Base-by-base conservation (phyloP, 1,140 invertebrate species). In the Glossosoma conforme region DNA sequence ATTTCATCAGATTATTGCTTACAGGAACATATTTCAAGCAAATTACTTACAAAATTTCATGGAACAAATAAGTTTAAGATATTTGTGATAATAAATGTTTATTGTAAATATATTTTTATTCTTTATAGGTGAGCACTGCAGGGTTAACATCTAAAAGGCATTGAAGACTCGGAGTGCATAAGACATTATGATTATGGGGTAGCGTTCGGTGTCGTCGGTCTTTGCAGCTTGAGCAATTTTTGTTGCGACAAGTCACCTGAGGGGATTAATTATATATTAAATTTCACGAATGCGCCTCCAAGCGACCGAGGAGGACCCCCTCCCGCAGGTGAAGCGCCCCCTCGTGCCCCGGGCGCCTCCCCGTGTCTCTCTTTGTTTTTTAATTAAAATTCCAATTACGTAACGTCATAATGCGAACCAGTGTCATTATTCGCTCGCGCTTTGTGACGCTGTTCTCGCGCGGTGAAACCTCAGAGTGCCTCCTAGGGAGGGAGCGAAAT, bases 311-410 rank as follows among this genome's bases (percentile, higher is more conserved):
- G 47, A n/a, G 14, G 45, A 15, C 18, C 21, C 30, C 18, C 19
- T 20, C 25, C 28, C 47, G 32, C 36, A 46, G 38, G 44, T 37
- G 44, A 37, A 37, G 44, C 33, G 33, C 21, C 44, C 44, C 11
- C 43, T 28, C n/a, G 30, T 21, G 19, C 17, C 40, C 4, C 18
- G 19, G 19, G 19, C 40, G 19, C 40, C 19, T 13, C 25, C 30
- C 41, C 19, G 30, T 32, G 19, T 24, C 41, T 19, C 37, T 44
- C 44, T 52, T 54, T 55, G 22, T 52, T 55, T 58, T 58, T 58
- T 55, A 52, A 58, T 58, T 58, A 54, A 58, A 58, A 58, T 58
- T 54, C 52, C 52, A 58, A 58, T 58, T 58, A 58, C 44, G 52
- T 49, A 47, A 55, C 48, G 44, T 54, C 52, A 52, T 55, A 58